Evolutionary conservation across 2,888 invertebrate genomes (phyloP).

Genomic region (Cephus pulcher): DNA sequence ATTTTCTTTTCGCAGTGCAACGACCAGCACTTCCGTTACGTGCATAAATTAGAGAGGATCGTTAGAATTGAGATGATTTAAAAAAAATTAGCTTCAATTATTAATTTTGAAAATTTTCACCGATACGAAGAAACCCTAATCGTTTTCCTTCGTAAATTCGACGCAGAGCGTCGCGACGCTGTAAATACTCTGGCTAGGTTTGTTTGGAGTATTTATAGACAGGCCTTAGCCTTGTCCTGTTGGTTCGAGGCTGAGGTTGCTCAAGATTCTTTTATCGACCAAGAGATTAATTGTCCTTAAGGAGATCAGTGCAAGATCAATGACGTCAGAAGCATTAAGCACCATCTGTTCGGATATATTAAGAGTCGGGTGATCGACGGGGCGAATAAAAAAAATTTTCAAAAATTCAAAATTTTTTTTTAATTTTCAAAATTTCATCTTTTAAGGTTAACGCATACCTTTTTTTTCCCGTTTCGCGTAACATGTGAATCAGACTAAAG

Average conservation of each 20-base stretch:
- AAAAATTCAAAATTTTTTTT: too few relatives aligned
- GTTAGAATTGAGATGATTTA: not conserved
- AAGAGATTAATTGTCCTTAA: not conserved
- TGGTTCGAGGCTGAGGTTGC: conserved; percentile 10
- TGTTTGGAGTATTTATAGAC: conserved; percentile 17
- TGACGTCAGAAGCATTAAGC: not conserved
- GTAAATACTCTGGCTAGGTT: conserved; percentile 19
- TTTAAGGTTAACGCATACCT: not conserved
- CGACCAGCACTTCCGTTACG: not conserved
- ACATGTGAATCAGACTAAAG: not conserved
- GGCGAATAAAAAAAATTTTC: too few relatives aligned
- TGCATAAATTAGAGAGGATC: not conserved
- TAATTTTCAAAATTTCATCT: not conserved
- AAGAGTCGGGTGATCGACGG: not conserved
- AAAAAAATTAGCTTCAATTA: not conserved
- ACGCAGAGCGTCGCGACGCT: not conserved
- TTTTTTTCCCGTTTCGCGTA: not conserved
- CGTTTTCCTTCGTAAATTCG: not conserved
- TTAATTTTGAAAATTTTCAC: not conserved
- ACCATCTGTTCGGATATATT: not conserved
- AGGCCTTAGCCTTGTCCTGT: conserved; percentile 23
- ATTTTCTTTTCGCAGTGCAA: not conserved
- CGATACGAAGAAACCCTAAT: not conserved
- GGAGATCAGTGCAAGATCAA: not conserved
- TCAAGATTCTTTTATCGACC: not conserved